phyloP scores from a whole-genome alignment of 2,888 invertebrate genomes.

The Sclerodermus sp. region DNA sequence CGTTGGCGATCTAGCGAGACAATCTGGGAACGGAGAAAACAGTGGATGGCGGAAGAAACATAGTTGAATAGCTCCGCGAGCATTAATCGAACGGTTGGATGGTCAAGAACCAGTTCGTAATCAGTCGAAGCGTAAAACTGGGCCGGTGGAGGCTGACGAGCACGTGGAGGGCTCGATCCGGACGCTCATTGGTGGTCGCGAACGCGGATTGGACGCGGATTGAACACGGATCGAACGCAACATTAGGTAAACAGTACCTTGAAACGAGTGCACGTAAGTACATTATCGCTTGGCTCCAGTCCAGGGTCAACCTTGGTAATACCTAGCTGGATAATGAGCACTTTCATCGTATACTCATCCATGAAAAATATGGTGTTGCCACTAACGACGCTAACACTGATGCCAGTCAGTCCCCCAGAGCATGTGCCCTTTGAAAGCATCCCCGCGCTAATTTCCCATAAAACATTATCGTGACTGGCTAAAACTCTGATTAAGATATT shows the following conservation, averaged over 20 bases:
- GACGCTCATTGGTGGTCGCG: background rate
- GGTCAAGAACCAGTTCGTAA: conserved; percentile 51
- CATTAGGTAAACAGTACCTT: background rate
- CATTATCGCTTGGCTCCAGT: too few relatives aligned
- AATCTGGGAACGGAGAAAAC: conserved; percentile 27
- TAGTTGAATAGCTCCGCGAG: conserved; percentile 25
- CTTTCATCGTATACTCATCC: too few relatives aligned
- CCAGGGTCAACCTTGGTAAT: too few relatives aligned
- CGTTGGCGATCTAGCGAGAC: conserved; percentile 27
- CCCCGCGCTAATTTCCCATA: too few relatives aligned
- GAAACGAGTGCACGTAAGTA: background rate
- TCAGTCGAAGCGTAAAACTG: conserved; percentile 51
- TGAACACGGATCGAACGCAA: background rate
- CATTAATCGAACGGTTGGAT: conserved; percentile 51
- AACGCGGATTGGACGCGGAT: background rate
- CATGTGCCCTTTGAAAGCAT: too few relatives aligned
- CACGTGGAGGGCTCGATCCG: too few relatives aligned
- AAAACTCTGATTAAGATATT: too few relatives aligned
- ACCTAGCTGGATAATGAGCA: too few relatives aligned
- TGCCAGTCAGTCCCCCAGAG: too few relatives aligned
- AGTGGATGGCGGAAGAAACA: conserved; percentile 28
- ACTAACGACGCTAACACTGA: too few relatives aligned
- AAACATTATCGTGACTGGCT: too few relatives aligned
- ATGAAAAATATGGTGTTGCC: too few relatives aligned
- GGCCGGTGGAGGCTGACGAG: conserved; percentile 9